These are phyloP conservation scores for Chamaetylas fuelleborni DNA, from an alignment of 2,113 vertebrate genomes.

Conservation along the genomic window DNA sequence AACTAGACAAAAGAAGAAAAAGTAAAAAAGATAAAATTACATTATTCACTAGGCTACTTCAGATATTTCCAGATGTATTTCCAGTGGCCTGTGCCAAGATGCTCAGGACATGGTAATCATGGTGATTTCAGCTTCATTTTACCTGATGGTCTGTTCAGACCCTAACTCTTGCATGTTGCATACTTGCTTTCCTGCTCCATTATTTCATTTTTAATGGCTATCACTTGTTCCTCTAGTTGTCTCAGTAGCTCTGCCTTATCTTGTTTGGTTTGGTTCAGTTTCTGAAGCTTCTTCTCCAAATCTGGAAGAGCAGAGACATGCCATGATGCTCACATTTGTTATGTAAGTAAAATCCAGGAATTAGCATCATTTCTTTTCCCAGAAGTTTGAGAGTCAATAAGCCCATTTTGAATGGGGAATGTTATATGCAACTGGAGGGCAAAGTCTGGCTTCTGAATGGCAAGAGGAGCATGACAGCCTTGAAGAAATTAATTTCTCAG, in stretches of 20 bases:
- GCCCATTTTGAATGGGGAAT: not conserved
- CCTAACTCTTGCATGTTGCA: slow-evolving; percentile 69
- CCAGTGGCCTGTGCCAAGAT: not conserved
- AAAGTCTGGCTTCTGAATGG: not conserved
- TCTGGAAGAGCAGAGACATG: slow-evolving; percentile 72
- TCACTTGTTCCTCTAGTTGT: slow-evolving; percentile 67
- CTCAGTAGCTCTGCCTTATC: slow-evolving; percentile 76
- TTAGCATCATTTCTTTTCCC: not conserved
- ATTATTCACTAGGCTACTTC: not conserved
- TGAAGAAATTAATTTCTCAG: not conserved
- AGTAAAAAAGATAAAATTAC: not conserved
- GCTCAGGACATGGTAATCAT: not conserved
- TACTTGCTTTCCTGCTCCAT: slow-evolving; percentile 67
- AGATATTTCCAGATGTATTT: not conserved
- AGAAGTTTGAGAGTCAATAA: not conserved
- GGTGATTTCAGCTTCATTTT: not conserved
- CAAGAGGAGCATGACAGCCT: not conserved
- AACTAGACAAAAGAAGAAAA: not conserved
- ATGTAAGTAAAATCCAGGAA: not conserved
- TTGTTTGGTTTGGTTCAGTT: slow-evolving; percentile 71
- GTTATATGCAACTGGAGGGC: not conserved
- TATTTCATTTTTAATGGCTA: slow-evolving; percentile 75
- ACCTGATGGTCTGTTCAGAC: not conserved
- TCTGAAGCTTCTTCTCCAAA: slow-evolving; percentile 80
- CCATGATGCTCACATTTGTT: not conserved